Evolutionary conservation across 2,113 vertebrate genomes (phyloP).

Genomic region (Myxocyprinus asiaticus): DNA sequence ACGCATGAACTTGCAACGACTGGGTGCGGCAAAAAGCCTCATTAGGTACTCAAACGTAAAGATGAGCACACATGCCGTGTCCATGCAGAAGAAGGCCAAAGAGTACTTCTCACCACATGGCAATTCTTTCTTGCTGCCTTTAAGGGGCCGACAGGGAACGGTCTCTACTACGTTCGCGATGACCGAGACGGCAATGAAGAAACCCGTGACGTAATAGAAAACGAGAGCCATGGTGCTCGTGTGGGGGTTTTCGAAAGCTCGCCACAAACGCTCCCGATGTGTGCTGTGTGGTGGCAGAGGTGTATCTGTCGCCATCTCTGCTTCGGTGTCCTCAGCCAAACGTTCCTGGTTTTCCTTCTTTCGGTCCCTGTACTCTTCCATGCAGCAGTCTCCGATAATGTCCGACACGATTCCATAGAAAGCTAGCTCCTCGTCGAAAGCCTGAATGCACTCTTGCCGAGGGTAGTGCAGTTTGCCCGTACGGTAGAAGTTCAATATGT

Average conservation of each 20-base stretch:
- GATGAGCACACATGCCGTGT: constrained; percentile 90
- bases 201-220: constrained; percentile 91
- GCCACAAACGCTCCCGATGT: constrained; percentile 82
- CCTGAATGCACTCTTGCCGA: constrained; percentile 86
- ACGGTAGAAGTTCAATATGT: constrained; percentile 90
- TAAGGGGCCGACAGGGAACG: constrained; percentile 78
- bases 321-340: constrained; percentile 77
- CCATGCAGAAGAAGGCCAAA: constrained; percentile 89
- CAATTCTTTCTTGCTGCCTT: constrained; percentile 71
- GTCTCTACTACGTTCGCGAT: constrained; percentile 92
- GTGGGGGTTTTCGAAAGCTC: constrained; percentile 91
- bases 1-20: constrained; percentile 85
- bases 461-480: constrained; percentile 88
- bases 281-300: constrained; percentile 78
- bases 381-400: constrained; percentile 90
- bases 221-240: constrained; percentile 89
- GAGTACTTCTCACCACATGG: constrained; percentile 86
- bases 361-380: constrained; percentile 83
- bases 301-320: constrained; percentile 74
- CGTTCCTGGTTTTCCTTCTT: constrained; percentile 80
- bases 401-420: constrained; percentile 89
- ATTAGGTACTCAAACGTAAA: constrained; percentile 92
- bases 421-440: constrained; percentile 88
- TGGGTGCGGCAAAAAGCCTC: constrained; percentile 85
- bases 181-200: constrained; percentile 92